Base-by-base conservation (phyloP, 1,140 invertebrate genomes). In the Brachionus plicatilis region DNA sequence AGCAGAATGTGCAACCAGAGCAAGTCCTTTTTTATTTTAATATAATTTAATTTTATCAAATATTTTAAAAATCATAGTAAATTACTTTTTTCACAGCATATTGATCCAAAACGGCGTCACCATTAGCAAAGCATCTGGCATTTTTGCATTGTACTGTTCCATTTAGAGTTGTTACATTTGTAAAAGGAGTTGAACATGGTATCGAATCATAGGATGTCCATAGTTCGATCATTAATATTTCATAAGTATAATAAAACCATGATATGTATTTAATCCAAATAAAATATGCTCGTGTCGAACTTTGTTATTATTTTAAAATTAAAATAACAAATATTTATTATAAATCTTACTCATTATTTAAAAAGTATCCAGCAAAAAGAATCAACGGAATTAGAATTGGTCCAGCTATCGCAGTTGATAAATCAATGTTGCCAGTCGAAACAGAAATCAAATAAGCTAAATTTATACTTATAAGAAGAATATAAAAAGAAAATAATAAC, bases 361-460 rank as follows among this genome's bases (percentile, higher is more conserved):
- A 90, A 89, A 97, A 98, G 90, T 97, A 98, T 65, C 96, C 96
- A 78, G 95, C 96, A 88, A 98, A 97, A 12, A 98, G 89, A 88
- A 98, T 91, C 88, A 98, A 94, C 0, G 96, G 96, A 85, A 97
- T 95, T 68, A 97, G 93, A 24, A 97, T 91, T 1, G 96, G 94
- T 12, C 95, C 95, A 1, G 95, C 94, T 72, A 98, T 91, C 0
- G 95, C 94, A 4, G 96, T 89, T 0, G 95, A 95, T 8, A 84
- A 11, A 2, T 84, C 47, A 45, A 84, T 56, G 70, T 33, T 43
- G 3, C 43, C 43, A 24, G 82, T 29, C 1, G 41, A 8, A 20
- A 45, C 60, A 33, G 53, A 68, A 11, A 82, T 41, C 17, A 68
- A 65, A 65, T 82, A 68, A 9, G 79, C 79, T 68, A 27, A 45